Evolutionary conservation across 2,113 vertebrate genomes (phyloP), one percentile per base, ranked within the genome.

Genomic region (Polypterus bichir): DNA sequence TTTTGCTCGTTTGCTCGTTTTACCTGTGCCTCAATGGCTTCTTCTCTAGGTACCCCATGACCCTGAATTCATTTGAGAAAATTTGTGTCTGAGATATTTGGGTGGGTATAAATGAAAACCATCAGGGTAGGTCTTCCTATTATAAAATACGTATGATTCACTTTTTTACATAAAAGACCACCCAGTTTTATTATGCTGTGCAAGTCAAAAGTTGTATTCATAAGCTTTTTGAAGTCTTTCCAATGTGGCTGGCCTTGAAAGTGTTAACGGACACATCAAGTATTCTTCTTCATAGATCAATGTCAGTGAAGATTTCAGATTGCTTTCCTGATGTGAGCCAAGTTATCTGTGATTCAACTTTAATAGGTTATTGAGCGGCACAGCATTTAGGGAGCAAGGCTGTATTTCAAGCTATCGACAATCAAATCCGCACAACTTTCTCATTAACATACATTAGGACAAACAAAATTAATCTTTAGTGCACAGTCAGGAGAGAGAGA

Each of bases 221-320:
- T 27, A 27, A 27, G 27, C 27, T 27, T 27, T 27, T 27, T 27
- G 27, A 27, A 27, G 27, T 27, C 27, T 27, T 27, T 2, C 27
- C 27, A 2, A 27, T 27, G 27, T 27, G 27, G 27, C 81, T 64
- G 48, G 77, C 78, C 77, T 77, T 76, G 70, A 70, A 68, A 74
- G 79, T 77, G 80, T 82, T 88, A 84, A 86, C 79, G 80, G 76
- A 83, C 79, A 79, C 81, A 81, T 83, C 68, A 81, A 82, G 78
- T 84, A 76, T 80, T 80, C 74, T 81, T 80, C 80, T 77, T 82
- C 68, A 71, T 76, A 79, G 81, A 86, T 88, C 86, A 86, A 86
- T 88, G 84, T 86, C 83, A 83, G 82, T 81, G 85, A 76, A 86
- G 82, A 88, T 86, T 84, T 86, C 80, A 84, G 84, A 86, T 84